Base-by-base conservation (phyloP, 2,113 vertebrate species). In the Pachyramphus minor region DNA sequence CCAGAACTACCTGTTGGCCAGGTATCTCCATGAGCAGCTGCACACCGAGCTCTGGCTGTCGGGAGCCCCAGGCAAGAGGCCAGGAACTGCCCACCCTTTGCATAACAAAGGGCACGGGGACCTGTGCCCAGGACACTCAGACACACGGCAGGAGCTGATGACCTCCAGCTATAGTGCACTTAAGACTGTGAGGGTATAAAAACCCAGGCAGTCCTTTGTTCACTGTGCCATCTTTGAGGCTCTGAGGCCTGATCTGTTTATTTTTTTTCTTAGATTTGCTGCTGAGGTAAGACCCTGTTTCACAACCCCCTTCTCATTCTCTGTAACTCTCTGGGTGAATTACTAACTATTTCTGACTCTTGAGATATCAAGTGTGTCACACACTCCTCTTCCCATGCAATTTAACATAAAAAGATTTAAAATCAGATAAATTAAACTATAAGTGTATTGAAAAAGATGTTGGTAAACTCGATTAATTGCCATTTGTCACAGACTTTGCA, bases 1-100 rank as follows among this genome's bases (percentile, higher is more conserved):
- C 47, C 6, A 14, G 47, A 24, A 45, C n/a, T 15, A 18, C 31
- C 21, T 3, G 1, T 20, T 15, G 17, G 8, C 28, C 27, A 12
- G 58, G 25, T 20, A 53, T 14, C 2, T 2, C 0, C 0, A 8
- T 2, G 66, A 25, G 13, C 64, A 35, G 85, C 66, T 42, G 42
- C 30, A 2, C 30, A 9, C 1, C 5, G 50, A 50, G n/a, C 35
- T 25, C 58, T 12, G 31, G 24, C 16, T 28, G 20, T 8, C 45
- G 23, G 24, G 5, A 77, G 25, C 27, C 14, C 14, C 27, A 10
- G 18, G 47, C 10, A n/a, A 5, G 35, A 31, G 31, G 9, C 49
- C 14, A 24, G 28, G 45, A 33, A 19, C 23, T 52, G 14, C 9
- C 0, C 0, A 22, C 18, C 14, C 42, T 42, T 35, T 55, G 31